phyloP scores from a whole-genome alignment of 2,113 vertebrate genomes.

The Rhombomys opimus region DNA sequence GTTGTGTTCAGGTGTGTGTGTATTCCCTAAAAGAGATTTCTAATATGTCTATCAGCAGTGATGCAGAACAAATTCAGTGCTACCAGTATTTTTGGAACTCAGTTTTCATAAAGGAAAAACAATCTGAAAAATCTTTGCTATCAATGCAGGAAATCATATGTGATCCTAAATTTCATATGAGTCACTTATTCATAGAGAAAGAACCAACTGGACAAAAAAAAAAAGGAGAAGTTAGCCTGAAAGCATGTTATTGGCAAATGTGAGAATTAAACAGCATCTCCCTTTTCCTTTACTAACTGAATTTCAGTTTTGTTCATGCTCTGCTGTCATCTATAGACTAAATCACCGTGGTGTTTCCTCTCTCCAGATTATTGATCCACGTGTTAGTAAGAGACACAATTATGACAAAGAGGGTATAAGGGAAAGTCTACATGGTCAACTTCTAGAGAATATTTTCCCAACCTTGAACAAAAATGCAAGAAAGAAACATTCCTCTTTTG shows the following conservation, averaged over 20 bases:
- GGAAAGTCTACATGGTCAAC: neutral
- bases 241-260: neutral
- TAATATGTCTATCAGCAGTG: neutral
- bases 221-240: neutral
- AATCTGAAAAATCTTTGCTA: constrained; percentile 53
- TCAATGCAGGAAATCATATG: neutral
- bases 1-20: neutral
- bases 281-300: constrained; percentile 33
- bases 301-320: constrained; percentile 49
- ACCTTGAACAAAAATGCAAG: constrained; percentile 20
- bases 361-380: constrained; percentile 41
- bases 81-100: neutral
- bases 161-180: constrained; percentile 36
- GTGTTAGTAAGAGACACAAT: neutral
- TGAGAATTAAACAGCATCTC: neutral
- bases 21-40: neutral
- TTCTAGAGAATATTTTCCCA: constrained; percentile 9
- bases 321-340: neutral
- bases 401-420: neutral
- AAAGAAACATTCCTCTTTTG: neutral
- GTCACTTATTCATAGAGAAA: constrained; percentile 53
- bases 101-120: constrained; percentile 51
- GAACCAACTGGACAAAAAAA: constrained; percentile 15
- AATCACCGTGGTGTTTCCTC: neutral
- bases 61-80: constrained; percentile 19